A percentile compares a stretch with the other conserved stretches of the same genome.
These are phyloP conservation scores for Apocrypta bakeri DNA, from an alignment of 1,140 invertebrate species.

Conservation along the genomic window DNA sequence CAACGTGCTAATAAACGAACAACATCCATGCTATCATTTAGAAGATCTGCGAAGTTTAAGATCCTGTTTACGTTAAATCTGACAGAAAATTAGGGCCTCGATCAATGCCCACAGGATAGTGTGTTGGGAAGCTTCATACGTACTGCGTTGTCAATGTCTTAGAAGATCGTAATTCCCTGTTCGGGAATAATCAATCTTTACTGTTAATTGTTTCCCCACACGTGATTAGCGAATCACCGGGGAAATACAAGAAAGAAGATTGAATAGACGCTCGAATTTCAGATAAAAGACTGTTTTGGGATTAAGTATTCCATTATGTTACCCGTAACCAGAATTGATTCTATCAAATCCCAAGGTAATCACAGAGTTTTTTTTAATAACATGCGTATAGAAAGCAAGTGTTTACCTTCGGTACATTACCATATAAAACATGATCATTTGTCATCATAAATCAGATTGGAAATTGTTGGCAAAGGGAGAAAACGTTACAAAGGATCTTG, in stretches of 20 bases:
- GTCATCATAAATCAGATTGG: slow-evolving; percentile 36
- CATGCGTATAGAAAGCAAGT: neutral
- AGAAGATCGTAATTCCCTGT: neutral
- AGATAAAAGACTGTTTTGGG: slow-evolving; percentile 17
- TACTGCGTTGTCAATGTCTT: neutral
- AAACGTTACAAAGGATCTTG: neutral
- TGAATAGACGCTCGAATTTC: slow-evolving; percentile 19
- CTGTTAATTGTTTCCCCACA: slow-evolving; percentile 40
- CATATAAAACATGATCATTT: neutral
- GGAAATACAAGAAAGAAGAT: slow-evolving; percentile 41
- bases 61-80: no score
- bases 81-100: slow-evolving; percentile 47
- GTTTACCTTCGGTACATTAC: no score
- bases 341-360: no score
- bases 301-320: slow-evolving; percentile 19
- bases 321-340: neutral
- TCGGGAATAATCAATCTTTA: slow-evolving; percentile 48
- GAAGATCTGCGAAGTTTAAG: no score
- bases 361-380: neutral
- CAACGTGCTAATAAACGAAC: neutral
- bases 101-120: slow-evolving; percentile 9
- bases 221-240: slow-evolving; percentile 14
- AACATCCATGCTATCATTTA: no score
- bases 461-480: neutral
- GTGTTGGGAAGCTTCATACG: neutral